Conservation (phyloP, 2,888 invertebrate species). For the Laothoe populi region DNA sequence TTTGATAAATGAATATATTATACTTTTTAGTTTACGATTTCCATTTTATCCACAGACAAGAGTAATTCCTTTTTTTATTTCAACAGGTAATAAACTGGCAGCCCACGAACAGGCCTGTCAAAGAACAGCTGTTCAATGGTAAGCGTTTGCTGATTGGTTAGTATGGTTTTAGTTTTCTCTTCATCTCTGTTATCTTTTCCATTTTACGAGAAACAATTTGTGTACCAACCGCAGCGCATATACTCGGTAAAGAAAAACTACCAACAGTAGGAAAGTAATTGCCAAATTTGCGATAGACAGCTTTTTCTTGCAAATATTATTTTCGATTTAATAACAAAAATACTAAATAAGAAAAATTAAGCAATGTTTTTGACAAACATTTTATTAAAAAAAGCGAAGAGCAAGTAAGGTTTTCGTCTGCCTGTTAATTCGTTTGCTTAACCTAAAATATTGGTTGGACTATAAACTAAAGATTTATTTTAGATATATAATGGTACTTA, state of each 20-base stretch:
- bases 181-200: not conserved
- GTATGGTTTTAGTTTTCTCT: not conserved
- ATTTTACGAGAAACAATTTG: not conserved
- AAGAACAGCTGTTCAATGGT: constrained; percentile 4
- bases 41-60: not conserved
- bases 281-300: not conserved
- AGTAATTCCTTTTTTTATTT: not conserved
- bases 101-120: not conserved
- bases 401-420: constrained; percentile 86
- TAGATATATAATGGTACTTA: constrained; percentile 90
- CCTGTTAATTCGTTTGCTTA: not conserved
- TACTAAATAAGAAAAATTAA: not conserved
- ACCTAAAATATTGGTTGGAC: not conserved
- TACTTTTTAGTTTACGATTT: not conserved
- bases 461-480: constrained; percentile 24
- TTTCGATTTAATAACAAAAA: constrained; percentile 8
- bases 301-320: not conserved
- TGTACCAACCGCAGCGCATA: constrained; percentile 2
- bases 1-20: not conserved
- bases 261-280: not conserved
- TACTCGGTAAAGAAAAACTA: no score
- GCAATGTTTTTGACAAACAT: constrained; percentile 89
- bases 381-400: constrained; percentile 89
- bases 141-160: constrained; percentile 3
- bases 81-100: not conserved